Conservation (phyloP, 2,113 vertebrate genomes). For the Loxodonta africana region DNA sequence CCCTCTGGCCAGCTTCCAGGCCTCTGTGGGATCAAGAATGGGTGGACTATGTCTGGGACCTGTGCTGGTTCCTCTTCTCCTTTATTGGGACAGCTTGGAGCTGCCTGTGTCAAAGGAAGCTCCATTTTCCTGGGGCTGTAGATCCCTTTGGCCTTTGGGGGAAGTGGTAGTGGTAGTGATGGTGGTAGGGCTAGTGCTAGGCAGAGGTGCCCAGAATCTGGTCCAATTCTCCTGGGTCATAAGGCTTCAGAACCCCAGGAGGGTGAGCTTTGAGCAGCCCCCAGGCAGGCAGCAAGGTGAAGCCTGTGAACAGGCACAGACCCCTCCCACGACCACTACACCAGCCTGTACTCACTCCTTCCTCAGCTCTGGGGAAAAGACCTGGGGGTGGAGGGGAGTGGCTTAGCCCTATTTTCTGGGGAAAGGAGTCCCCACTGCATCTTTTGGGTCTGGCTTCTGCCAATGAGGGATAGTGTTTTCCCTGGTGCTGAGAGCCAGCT, state of each 20-base stretch:
- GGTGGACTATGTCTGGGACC: background rate
- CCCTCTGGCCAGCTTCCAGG: constrained; percentile 33
- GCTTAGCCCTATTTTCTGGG: background rate
- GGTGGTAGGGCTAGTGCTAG: background rate
- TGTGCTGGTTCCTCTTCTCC: background rate
- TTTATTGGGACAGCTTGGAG: background rate
- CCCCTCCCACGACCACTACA: background rate
- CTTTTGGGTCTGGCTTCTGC: constrained; percentile 34
- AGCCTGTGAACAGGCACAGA: background rate
- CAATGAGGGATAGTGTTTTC: constrained; percentile 58
- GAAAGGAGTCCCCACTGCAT: background rate
- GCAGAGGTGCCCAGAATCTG: constrained; percentile 14
- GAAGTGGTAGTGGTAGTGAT: background rate
- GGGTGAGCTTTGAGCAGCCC: background rate
- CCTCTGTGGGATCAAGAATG: background rate
- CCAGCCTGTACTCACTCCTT: background rate
- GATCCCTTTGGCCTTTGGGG: constrained; percentile 41
- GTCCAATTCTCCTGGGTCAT: background rate
- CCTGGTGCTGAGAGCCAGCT: constrained; percentile 69
- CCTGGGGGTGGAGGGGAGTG: background rate
- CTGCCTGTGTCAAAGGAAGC: background rate
- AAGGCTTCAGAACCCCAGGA: background rate
- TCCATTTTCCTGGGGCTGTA: constrained; percentile 16
- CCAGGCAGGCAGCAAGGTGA: background rate
- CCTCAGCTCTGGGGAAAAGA: background rate